A percentile compares a stretch with the other conserved stretches of the same genome.
Evolutionary conservation across 2,888 invertebrate genomes (phyloP).

Genomic region (Heliconius ethilla): DNA sequence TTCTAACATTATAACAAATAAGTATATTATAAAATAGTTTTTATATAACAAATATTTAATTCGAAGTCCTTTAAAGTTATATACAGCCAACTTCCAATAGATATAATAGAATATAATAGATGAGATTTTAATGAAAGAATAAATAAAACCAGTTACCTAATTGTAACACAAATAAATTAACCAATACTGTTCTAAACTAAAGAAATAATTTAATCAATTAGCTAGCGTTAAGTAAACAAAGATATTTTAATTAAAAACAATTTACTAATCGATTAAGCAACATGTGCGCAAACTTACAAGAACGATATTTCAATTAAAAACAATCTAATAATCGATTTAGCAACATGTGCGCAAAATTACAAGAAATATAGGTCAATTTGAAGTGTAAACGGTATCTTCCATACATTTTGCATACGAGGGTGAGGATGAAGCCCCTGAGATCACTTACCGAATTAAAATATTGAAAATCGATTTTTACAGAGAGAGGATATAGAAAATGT

Average conservation of each 20-base stretch:
- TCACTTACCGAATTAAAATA: conserved; percentile 16
- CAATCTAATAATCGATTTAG: conserved; percentile 26
- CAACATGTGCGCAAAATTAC: conserved; percentile 29
- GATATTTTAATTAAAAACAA: conserved; percentile 37
- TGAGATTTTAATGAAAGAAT: not conserved
- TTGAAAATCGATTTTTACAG: conserved; percentile 6
- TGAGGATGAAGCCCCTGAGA: conserved; percentile 9
- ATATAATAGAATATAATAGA: not conserved
- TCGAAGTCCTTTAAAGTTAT: too few relatives aligned
- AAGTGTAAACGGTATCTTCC: not conserved
- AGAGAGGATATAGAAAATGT: not conserved
- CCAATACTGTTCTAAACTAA: not conserved
- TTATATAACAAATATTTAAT: too few relatives aligned
- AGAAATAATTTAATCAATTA: conserved; percentile 30
- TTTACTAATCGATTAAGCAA: conserved; percentile 22
- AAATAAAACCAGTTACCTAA: not conserved
- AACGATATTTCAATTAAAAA: conserved; percentile 37
- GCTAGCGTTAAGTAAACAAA: conserved; percentile 21
- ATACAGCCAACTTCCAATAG: not conserved
- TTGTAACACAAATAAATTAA: not conserved
- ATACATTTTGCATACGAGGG: not conserved
- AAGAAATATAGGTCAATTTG: conserved; percentile 27
- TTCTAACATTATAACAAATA: not conserved
- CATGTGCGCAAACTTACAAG: conserved; percentile 28
- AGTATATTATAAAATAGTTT: not conserved